phyloP scores from a whole-genome alignment of 2,113 vertebrate species.

The Megaceryle maxima region DNA sequence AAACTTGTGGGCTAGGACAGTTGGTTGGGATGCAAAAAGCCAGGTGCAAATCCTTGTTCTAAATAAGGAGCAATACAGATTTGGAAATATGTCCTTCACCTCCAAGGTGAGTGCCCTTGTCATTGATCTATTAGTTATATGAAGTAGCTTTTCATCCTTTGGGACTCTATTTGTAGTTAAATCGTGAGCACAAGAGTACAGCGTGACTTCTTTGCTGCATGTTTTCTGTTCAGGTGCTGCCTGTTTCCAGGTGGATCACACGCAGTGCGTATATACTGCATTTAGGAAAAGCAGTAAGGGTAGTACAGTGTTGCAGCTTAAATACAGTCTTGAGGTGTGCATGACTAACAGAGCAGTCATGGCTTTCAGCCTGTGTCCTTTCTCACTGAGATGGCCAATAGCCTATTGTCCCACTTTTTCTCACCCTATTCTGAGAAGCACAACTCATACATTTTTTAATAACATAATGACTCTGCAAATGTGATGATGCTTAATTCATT shows the following conservation, averaged over 20 bases:
- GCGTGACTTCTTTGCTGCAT: neutral
- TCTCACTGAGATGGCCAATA: neutral
- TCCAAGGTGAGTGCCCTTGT: neutral
- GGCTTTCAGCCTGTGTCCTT: neutral
- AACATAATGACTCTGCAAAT: neutral
- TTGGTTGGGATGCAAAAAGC: neutral
- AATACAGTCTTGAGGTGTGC: neutral
- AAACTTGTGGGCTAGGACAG: neutral
- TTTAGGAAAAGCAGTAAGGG: neutral
- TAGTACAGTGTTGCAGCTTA: neutral
- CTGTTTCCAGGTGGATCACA: neutral
- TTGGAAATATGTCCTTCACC: neutral
- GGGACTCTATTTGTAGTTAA: neutral
- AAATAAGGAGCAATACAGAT: neutral
- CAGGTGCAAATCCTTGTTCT: neutral
- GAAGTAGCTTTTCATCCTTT: neutral
- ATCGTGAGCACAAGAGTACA: neutral
- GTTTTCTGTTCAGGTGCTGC: neutral
- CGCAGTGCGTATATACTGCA: neutral
- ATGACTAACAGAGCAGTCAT: neutral
- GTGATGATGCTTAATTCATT: neutral
- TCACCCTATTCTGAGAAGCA: neutral
- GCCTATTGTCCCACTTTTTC: neutral
- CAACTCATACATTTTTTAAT: neutral
- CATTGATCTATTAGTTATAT: neutral